Evolutionary conservation across 2,888 invertebrate species (phyloP), one percentile per base, ranked within the genome.

Genomic region (Torymus aiolomorphi): DNA sequence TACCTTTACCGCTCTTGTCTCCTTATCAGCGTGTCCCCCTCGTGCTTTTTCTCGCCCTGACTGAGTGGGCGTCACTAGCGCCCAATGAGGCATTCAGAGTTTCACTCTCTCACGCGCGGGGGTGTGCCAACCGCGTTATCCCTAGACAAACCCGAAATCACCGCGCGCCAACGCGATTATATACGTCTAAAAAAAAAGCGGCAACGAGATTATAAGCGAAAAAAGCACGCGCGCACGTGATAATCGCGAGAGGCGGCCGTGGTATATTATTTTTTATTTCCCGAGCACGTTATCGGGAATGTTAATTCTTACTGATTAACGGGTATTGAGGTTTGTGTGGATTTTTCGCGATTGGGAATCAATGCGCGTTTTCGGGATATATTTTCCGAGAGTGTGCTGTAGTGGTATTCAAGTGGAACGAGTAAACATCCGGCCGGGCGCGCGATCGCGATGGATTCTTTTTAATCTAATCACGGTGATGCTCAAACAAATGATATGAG

Each of bases 111-210:
- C 82, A 4, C 18, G 2, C 61, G 24, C 11, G 63, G 31, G 72
- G 63, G 56, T 63, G 54, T 84, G 86, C 88, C 86, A 89, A 89
- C 88, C 87, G 84, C 87, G 87, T 89, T 89, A 89, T 42, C 85
- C 86, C 87, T 88, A 89, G 89, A 89, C 89, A 89, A 89, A 89
- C 88, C 88, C 86, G 86, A 89, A 89, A 89, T 89, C 89, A 89
- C 88, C 87, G 86, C 83, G 42, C 84, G 84, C 87, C 86, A 87
- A 87, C 86, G 85, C 87, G 87, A 89, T 89, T 88, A 89, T 87
- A 13, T 49, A 13, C 42, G 14, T 49, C 12, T 16, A 51, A 49
- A 4, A 42, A 31, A 42, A 42, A 86, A 83, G 42, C 84, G 84
- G 86, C 86, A 87, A 87, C 86, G 85, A 87, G 87, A 89, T 89